These are phyloP conservation scores for Eubucco bourcierii DNA, from an alignment of 2,113 vertebrate species.

Conservation along the genomic window DNA sequence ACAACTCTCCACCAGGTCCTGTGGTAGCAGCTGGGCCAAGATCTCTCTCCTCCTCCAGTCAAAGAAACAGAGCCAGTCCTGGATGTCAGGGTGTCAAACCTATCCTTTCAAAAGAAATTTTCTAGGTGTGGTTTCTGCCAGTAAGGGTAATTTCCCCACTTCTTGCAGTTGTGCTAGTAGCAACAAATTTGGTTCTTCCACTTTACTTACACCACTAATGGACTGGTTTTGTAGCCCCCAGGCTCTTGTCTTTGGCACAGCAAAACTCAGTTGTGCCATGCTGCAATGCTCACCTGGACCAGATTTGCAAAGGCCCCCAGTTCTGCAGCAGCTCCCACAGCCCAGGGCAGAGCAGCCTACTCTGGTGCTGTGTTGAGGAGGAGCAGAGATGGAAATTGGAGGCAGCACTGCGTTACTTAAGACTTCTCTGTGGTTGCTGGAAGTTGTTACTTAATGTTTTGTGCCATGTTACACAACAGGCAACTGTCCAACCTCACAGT, in stretches of 20 bases:
- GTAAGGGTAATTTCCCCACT: neutral
- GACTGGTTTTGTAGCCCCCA: neutral
- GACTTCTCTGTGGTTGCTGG: neutral
- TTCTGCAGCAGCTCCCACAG: neutral
- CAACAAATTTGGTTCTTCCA: neutral
- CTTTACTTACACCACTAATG: neutral
- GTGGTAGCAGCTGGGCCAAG: neutral
- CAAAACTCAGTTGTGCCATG: neutral
- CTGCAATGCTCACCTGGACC: neutral
- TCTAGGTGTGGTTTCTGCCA: neutral
- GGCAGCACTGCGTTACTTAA: neutral
- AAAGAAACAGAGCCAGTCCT: neutral
- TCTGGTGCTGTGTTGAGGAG: accelerated
- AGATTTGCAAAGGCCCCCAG: neutral
- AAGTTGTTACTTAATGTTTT: neutral
- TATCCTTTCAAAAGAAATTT: neutral
- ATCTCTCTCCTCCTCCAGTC: neutral
- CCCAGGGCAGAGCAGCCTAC: neutral
- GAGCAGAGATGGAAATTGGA: neutral
- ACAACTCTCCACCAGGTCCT: neutral
- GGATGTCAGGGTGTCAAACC: neutral
- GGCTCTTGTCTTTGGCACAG: neutral
- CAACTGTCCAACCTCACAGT: neutral
- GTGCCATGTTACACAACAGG: neutral
- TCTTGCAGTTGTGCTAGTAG: neutral